These are phyloP conservation scores for Hydrolagus affinis DNA, from an alignment of 2,113 vertebrate genomes.

Conservation along the genomic window DNA sequence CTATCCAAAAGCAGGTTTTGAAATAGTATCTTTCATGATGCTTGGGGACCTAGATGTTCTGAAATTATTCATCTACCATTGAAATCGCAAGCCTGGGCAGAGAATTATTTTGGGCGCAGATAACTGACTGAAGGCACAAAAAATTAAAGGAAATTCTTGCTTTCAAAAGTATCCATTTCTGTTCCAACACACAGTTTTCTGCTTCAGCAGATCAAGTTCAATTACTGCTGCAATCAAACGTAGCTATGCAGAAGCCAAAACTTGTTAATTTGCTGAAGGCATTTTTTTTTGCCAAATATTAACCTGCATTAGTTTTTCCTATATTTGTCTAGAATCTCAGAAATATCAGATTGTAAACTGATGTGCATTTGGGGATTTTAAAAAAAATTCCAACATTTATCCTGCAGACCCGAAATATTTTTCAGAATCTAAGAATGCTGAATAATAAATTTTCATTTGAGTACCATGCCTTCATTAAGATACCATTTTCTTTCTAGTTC, in stretches of 20 bases:
- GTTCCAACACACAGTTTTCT: conserved; percentile 53
- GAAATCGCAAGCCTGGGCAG: conserved; percentile 39
- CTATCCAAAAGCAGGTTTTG: background rate
- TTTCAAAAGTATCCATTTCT: conserved; percentile 50
- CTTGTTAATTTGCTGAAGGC: conserved; percentile 49
- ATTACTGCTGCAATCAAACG: conserved; percentile 42
- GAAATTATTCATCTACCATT: background rate
- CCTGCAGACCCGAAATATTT: too few species aligned
- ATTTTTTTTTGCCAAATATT: conserved; percentile 42
- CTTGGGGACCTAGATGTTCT: background rate
- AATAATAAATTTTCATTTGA: conserved; percentile 18
- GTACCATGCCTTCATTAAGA: background rate
- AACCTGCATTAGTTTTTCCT: conserved; percentile 39
- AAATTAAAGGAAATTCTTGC: conserved; percentile 50
- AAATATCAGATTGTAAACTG: background rate
- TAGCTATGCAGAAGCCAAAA: conserved; percentile 44
- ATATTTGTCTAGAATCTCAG: conserved; percentile 35
- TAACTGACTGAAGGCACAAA: conserved; percentile 41
- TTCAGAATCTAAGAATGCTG: background rate
- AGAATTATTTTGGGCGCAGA: conserved; percentile 43
- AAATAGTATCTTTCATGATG: background rate
- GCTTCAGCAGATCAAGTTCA: conserved; percentile 52
- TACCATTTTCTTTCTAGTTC: background rate
- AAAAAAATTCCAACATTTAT: too few species aligned
- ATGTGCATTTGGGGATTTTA: too few species aligned